These are phyloP conservation scores for Pterostichus madidus DNA, from an alignment of 2,888 invertebrate species.

Conservation along the genomic window DNA sequence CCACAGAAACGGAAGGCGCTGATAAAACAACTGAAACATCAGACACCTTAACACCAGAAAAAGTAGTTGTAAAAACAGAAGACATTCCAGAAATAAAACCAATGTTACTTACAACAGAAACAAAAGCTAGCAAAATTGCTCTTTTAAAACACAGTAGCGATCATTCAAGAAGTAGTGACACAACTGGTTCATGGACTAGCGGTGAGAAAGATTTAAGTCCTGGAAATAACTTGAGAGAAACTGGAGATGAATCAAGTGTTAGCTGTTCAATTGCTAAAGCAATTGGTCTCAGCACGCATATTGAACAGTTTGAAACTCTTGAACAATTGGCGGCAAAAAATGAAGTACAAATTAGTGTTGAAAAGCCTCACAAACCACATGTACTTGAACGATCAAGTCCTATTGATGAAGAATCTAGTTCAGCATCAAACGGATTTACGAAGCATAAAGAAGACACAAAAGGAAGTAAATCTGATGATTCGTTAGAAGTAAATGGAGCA, in stretches of 20 bases:
- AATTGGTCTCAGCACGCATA: slow-evolving; percentile 87
- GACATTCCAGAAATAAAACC: slow-evolving; percentile 67
- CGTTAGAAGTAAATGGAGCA: slow-evolving; percentile 65
- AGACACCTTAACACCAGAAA: slow-evolving; percentile 59
- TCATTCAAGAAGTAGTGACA: slow-evolving; percentile 88
- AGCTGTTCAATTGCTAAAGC: slow-evolving; percentile 90
- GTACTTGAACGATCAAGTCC: slow-evolving; percentile 76
- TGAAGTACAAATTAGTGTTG: slow-evolving; percentile 25
- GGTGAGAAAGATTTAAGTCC: slow-evolving; percentile 87
- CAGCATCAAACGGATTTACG: slow-evolving; percentile 67
- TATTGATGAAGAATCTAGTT: slow-evolving; percentile 76
- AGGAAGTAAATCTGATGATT: slow-evolving; percentile 60
- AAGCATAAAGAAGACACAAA: slow-evolving; percentile 56
- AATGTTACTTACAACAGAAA: slow-evolving; percentile 77
- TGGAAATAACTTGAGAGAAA: slow-evolving; percentile 79
- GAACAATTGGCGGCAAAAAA: slow-evolving; percentile 81
- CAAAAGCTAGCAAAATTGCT: slow-evolving; percentile 78
- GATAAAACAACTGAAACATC: slow-evolving; percentile 35
- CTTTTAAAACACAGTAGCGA: slow-evolving; percentile 85
- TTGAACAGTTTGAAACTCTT: slow-evolving; percentile 83
- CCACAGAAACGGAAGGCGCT: slow-evolving; percentile 30
- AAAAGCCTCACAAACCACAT: slow-evolving; percentile 73
- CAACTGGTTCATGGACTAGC: slow-evolving; percentile 87
- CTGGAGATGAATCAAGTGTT: slow-evolving; percentile 86
- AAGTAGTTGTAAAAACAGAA: slow-evolving; percentile 63